phyloP scores from a whole-genome alignment of 2,888 invertebrate species.

The Eumacrocentrus americanus region DNA sequence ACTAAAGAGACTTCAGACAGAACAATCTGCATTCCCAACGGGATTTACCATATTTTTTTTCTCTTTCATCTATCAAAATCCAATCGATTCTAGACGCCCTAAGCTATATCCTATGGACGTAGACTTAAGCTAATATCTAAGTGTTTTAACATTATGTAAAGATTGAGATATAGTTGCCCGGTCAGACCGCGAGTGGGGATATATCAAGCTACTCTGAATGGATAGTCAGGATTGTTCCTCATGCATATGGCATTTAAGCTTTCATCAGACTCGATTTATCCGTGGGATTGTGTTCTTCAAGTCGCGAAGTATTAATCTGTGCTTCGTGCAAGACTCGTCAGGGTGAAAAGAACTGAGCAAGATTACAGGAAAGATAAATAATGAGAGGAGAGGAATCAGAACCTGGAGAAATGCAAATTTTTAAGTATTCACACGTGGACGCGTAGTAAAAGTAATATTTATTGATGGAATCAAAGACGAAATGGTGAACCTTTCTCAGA shows the following conservation, averaged over 20 bases:
- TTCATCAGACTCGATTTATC: constrained; percentile 8
- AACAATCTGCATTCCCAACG: constrained; percentile 6
- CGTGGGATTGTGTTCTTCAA: constrained; percentile 22
- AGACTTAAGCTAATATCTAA: constrained; percentile 33
- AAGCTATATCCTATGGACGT: constrained; percentile 31
- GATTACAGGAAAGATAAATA: constrained; percentile 2
- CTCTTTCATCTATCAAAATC: constrained; percentile 25
- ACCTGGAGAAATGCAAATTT: constrained; percentile 25
- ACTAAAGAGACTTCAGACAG: neutral
- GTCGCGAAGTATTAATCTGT: constrained; percentile 13
- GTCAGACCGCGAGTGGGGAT: constrained; percentile 27
- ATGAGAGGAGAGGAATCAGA: constrained; percentile 7
- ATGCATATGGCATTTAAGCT: constrained; percentile 16
- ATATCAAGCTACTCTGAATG: constrained; percentile 20
- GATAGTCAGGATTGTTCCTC: constrained; percentile 16
- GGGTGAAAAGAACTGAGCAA: constrained; percentile 14
- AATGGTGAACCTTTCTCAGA: constrained; percentile 45
- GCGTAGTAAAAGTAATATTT: constrained; percentile 48
- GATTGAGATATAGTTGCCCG: constrained; percentile 29
- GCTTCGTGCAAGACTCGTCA: constrained; percentile 20
- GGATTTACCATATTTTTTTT: constrained; percentile 13
- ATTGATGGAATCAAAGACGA: constrained; percentile 55
- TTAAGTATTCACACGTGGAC: constrained; percentile 25
- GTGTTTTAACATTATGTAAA: constrained; percentile 31
- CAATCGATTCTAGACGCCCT: constrained; percentile 31